Percentiles rank a stretch among this genome's conserved stretches.
phyloP scores from a whole-genome alignment of 2,797 vertebrate genomes.

The Danio albolineatus region DNA sequence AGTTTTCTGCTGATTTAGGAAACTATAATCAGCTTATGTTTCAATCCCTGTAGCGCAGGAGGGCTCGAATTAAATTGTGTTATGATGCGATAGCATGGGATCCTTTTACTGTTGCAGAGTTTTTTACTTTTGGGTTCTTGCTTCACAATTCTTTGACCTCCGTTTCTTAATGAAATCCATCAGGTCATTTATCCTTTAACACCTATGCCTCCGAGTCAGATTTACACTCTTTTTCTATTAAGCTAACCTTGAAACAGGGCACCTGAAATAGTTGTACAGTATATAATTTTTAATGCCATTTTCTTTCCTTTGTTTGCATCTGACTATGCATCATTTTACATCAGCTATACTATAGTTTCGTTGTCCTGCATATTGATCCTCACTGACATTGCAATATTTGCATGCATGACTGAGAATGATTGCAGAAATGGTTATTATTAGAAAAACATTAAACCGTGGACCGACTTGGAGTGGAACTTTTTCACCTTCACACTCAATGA shows the following conservation, averaged over 20 bases:
- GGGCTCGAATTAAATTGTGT: slow-evolving; percentile 3
- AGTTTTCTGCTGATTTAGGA: slow-evolving; percentile 43
- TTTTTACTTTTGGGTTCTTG: not conserved
- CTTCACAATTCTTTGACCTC: not conserved
- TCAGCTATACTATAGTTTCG: not conserved
- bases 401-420: slow-evolving; percentile 25
- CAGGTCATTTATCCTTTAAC: slow-evolving; percentile 32
- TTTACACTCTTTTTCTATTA: not conserved
- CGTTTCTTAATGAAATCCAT: not conserved
- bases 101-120: not conserved
- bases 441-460: slow-evolving; percentile 6
- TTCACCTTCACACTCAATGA: slow-evolving; percentile 34
- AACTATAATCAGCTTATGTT: slow-evolving; percentile 43
- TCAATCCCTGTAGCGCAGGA: slow-evolving; percentile 34
- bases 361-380: slow-evolving; percentile 5
- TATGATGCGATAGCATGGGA: not conserved
- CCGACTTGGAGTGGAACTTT: not conserved
- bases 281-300: not conserved
- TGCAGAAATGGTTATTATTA: slow-evolving; percentile 1
- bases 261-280: not conserved
- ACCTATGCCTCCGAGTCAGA: not conserved
- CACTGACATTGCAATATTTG: not conserved
- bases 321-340: not conserved
- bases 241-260: slow-evolving; percentile 8
- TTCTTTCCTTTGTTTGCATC: not conserved